Conservation (phyloP, 2,888 invertebrate species). For the Imbricaverruca yamaguchii region DNA sequence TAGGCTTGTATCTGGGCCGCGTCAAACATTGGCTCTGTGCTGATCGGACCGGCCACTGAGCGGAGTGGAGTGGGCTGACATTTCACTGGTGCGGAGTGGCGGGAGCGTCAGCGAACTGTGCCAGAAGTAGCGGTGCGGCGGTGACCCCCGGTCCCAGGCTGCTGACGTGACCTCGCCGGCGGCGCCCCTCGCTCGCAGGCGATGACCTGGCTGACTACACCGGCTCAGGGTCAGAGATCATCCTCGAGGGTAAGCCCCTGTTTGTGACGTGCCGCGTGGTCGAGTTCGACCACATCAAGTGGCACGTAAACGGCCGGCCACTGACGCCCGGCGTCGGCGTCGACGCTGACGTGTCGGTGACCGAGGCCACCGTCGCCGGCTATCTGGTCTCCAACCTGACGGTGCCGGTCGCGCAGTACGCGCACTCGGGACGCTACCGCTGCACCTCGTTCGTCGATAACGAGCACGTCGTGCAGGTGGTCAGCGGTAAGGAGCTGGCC, state of each 20-base stretch:
- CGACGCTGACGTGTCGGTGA: neutral
- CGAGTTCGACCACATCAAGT: neutral
- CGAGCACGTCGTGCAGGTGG: slow-evolving; percentile 25
- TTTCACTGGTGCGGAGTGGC: too few species aligned
- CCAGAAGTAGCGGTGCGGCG: too few species aligned
- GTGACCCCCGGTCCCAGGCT: neutral
- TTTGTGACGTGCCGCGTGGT: neutral
- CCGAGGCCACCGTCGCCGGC: neutral
- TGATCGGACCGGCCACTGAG: too few species aligned
- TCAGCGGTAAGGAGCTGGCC: slow-evolving; percentile 26
- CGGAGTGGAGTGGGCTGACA: too few species aligned
- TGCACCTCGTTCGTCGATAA: slow-evolving; percentile 24
- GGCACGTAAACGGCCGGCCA: neutral
- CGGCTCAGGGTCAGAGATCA: neutral
- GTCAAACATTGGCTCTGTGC: too few species aligned
- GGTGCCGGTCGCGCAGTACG: slow-evolving; percentile 23
- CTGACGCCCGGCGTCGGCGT: neutral
- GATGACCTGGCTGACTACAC: neutral
- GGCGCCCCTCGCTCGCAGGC: neutral
- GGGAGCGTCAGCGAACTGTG: too few species aligned
- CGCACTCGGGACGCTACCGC: slow-evolving; percentile 28
- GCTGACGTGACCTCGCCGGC: too few species aligned
- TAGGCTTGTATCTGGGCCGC: too few species aligned
- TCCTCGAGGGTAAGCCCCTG: neutral
- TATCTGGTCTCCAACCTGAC: slow-evolving; percentile 12